These are phyloP conservation scores for Batillaria attramentaria DNA, from an alignment of 1,140 invertebrate genomes.

Conservation along the genomic window DNA sequence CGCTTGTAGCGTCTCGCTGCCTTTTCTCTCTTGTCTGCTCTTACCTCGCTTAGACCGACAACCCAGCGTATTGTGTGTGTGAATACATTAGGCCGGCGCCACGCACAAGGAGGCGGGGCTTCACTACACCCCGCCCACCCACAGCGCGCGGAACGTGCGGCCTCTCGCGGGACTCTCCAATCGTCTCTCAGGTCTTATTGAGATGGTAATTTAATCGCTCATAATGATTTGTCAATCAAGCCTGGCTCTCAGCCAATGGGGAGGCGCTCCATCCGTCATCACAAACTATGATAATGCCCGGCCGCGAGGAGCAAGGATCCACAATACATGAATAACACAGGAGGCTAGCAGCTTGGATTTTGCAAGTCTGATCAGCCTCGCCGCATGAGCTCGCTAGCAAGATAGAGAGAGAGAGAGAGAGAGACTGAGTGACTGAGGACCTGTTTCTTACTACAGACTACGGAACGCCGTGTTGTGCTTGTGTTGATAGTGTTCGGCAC, in stretches of 20 bases:
- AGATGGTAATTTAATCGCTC: constrained; percentile 54
- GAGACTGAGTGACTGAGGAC: constrained; percentile 23
- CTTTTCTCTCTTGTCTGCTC: too few species aligned
- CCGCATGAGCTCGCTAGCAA: constrained; percentile 1
- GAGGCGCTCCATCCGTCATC: constrained; percentile 45
- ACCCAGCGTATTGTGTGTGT: constrained; percentile 1
- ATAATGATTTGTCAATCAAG: constrained; percentile 59
- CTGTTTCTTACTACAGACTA: too few species aligned
- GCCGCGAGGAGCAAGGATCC: constrained; percentile 41
- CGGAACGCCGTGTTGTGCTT: too few species aligned
- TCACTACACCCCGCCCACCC: not conserved
- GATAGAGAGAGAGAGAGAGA: constrained; percentile 23
- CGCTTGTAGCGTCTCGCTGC: too few species aligned
- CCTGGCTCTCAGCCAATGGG: constrained; percentile 46
- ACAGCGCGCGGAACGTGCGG: constrained; percentile 14
- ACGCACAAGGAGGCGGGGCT: not conserved
- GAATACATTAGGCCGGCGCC: not conserved
- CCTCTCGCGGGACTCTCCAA: constrained; percentile 37
- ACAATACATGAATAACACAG: constrained; percentile 61
- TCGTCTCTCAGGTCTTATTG: constrained; percentile 26
- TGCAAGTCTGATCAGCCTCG: constrained; percentile 58
- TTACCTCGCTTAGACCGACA: too few species aligned
- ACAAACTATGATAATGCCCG: constrained; percentile 51
- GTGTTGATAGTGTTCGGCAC: too few species aligned
- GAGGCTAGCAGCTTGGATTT: constrained; percentile 52